Base-by-base conservation (phyloP, 2,797 vertebrate species). In the Lacerta agilis region DNA sequence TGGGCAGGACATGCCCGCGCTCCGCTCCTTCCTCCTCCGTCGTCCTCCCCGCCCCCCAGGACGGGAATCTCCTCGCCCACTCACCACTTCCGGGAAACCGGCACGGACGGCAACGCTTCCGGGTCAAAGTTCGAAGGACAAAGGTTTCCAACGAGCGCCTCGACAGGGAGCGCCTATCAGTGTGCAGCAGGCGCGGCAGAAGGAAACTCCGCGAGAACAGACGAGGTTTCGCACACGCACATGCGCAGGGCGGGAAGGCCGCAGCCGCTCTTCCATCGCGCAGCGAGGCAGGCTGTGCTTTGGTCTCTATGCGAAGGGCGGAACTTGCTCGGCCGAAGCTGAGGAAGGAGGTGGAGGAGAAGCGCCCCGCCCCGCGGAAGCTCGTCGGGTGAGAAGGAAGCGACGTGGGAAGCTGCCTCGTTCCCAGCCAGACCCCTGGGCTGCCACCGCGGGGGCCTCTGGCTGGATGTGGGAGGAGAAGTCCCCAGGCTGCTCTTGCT, bases 31-130 rank as follows among this genome's bases (percentile, higher is more conserved):
- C 41, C 43, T 41, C n/a, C 58, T 15, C 49, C 49, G 4, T 23
- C 64, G 13, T 55, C 49, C 13, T 55, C 49, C 49, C 49, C 13
- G 13, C 41, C 20, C 58, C 58, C 29, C 75, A 23, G 80, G 45
- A 61, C 76, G 3, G 41, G 85, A 45, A 69, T 15, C 43, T 17
- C 66, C 10, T 36, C 43, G 1, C 43, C 9, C 58, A 13, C 3
- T 8, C 1, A 29, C 87, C 92, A 17, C 73, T 87, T 36, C 71
- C 90, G 0, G 80, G 13, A 5, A 83, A 8, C 77, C 2, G 1
- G 8, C 0, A 41, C 17, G 5, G 1, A 36, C 0, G 3, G 77
- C 89, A 82, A 8, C 89, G 79, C 86, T 92, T 93, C 95, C 94
- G 82, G 71, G 85, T 75, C 5, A 69, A 20, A 8, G 0, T 8